These are phyloP conservation scores for Clarias platycephalus DNA, from an alignment of 2,797 vertebrate genomes.

Conservation along the genomic window DNA sequence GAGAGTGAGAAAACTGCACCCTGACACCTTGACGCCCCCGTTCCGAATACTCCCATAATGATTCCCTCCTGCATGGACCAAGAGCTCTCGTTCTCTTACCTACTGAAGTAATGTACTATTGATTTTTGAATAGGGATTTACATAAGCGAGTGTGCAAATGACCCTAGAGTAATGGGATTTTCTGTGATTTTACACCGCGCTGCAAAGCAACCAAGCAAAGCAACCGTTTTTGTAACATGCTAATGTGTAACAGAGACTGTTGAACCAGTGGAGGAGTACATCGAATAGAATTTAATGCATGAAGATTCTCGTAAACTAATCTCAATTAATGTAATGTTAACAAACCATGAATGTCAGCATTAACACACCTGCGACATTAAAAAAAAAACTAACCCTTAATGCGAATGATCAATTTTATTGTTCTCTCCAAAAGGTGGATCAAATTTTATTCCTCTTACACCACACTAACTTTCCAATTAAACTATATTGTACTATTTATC, in stretches of 20 bases:
- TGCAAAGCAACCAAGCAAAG: conserved; percentile 41
- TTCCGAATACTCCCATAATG: conserved; percentile 42
- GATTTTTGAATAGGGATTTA: conserved; percentile 53
- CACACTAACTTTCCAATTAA: not conserved
- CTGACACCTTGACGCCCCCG: conserved; percentile 50
- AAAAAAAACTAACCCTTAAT: not conserved
- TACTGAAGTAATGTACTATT: conserved; percentile 55
- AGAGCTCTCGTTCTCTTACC: conserved; percentile 36
- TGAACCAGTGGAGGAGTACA: conserved; percentile 23
- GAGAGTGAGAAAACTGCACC: conserved; percentile 46
- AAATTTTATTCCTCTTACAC: not conserved
- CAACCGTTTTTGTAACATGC: conserved; percentile 34
- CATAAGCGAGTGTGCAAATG: conserved; percentile 54
- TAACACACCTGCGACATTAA: not conserved
- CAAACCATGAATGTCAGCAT: conserved; percentile 12
- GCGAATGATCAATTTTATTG: not conserved
- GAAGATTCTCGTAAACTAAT: not conserved
- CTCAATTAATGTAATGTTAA: not conserved
- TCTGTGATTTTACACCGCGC: conserved; percentile 35
- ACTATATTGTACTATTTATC: not conserved
- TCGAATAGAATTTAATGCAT: conserved; percentile 11
- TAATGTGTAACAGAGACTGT: conserved; percentile 22
- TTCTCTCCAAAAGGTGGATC: not conserved
- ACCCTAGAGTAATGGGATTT: conserved; percentile 46
- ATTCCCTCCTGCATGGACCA: conserved; percentile 39